phyloP scores from a whole-genome alignment of 2,113 vertebrate species.

The Seriola quinqueradiata region DNA sequence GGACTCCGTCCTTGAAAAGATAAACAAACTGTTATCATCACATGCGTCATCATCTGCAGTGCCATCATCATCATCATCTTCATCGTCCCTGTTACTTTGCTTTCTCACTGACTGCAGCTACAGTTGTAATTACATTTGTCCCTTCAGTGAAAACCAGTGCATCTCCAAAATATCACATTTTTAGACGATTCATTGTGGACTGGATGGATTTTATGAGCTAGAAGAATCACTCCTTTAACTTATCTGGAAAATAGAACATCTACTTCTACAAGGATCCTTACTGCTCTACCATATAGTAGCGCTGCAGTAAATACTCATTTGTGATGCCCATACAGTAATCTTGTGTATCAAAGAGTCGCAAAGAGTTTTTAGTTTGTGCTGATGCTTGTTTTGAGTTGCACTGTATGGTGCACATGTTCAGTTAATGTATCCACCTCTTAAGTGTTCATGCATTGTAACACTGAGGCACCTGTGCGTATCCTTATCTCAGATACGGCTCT shows the following conservation, averaged over 20 bases:
- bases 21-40: not conserved
- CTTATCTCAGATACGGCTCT: no score
- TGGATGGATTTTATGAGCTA: not conserved
- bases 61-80: not conserved
- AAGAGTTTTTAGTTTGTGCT: not conserved
- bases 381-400: not conserved
- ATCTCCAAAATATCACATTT: not conserved
- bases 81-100: not conserved
- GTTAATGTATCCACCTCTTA: not conserved
- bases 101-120: not conserved
- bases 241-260: no score
- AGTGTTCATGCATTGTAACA: not conserved
- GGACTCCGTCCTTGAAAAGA: conserved; percentile 10
- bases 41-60: not conserved
- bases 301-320: not conserved
- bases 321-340: not conserved
- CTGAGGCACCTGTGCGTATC: not conserved
- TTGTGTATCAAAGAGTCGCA: not conserved
- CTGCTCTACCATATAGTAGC: no score
- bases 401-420: not conserved
- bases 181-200: not conserved
- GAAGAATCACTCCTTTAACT: not conserved
- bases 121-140: not conserved
- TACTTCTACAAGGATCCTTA: no score
- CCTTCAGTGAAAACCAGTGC: not conserved